Base-by-base conservation (phyloP, 1,140 invertebrate genomes). In the Scaptodrosophila lebanonensis region DNA sequence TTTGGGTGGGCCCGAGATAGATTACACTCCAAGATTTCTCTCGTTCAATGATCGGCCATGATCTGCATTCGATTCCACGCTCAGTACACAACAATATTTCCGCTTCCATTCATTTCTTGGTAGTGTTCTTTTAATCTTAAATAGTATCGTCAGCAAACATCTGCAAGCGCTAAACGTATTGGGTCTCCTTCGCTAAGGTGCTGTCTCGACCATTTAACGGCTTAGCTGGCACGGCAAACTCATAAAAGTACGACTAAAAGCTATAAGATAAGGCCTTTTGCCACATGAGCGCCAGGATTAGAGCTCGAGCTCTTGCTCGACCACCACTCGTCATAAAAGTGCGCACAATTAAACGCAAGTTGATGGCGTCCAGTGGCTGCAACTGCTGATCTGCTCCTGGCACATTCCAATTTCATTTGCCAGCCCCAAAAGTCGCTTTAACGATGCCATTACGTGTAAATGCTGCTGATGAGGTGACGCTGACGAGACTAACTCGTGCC, bases 381-480 rank as follows among this genome's bases (percentile, higher is more conserved):
- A 27, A 25, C 22, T 59, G 16, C 38, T 22, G 48, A n/a, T 38
- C 22, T 52, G 45, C 36, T 12, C 49, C 47, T 27, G 17, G 33
- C n/a, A n/a, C n/a, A 40, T 20, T 62, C 43, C 52, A 61, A 66
- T 71, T 71, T 59, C 67, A 60, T 70, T 62, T 57, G 30, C 30
- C 35, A 13, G 27, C 20, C 58, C 42, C 49, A 64, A 67, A 72
- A 75, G 65, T 68, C 60, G 65, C 40, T 79, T 82, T 84, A 84
- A 84, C 71, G 73, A 59, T 60, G 56, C 68, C 83, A 84, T 85
- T 85, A 85, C 75, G 83, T 85, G 83, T 85, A 84, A 85, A 85
- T 77, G 83, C 83, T 77, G 82, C 83, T 85, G 83, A 85, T 85
- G 83, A 85, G 83, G 76, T 85, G 82, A 77, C 62, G 79, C 56